Evolutionary conservation across 37 sponge, comb jelly and placozoan species (phyloP).

Genomic region (Petrosia ficiformis): DNA sequence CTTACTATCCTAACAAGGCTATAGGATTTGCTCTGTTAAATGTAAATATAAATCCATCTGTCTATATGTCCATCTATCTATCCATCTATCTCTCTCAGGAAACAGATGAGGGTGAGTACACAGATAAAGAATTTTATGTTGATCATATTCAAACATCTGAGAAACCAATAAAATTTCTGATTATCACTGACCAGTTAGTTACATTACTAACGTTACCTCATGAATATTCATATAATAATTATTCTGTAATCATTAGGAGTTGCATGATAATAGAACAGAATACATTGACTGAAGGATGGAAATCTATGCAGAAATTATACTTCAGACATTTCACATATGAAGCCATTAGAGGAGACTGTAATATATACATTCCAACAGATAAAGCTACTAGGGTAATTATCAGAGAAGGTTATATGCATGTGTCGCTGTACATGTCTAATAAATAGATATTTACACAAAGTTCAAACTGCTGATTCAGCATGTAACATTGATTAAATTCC

Average conservation of each 20-base stretch:
- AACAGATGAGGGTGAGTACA: constrained; percentile 52
- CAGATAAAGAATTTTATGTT: constrained; percentile 39
- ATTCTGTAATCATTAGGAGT: constrained; percentile 19
- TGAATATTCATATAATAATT: not conserved
- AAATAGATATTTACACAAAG: too few relatives aligned
- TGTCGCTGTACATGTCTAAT: too few relatives aligned
- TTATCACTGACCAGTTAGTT: constrained; percentile 58
- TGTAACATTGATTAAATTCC: too few relatives aligned
- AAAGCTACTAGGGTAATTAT: too few relatives aligned
- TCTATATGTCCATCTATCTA: too few relatives aligned
- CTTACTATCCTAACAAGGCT: constrained; percentile 54
- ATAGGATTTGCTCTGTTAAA: constrained; percentile 55
- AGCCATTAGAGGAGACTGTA: constrained; percentile 12
- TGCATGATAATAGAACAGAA: constrained; percentile 32
- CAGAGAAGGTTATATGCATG: too few relatives aligned
- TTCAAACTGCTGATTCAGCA: too few relatives aligned
- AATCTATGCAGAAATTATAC: not conserved
- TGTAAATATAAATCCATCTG: too few relatives aligned
- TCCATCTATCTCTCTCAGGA: too few relatives aligned
- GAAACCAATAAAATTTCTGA: constrained; percentile 31
- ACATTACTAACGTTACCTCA: too few relatives aligned
- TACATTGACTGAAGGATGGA: constrained; percentile 56
- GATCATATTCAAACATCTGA: constrained; percentile 34
- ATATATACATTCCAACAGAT: constrained; percentile 31
- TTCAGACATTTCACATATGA: constrained; percentile 20